Percentiles rank a stretch among this genome's conserved stretches.
phyloP scores from a whole-genome alignment of 2,113 vertebrate species.

The Zosterops japonicus region DNA sequence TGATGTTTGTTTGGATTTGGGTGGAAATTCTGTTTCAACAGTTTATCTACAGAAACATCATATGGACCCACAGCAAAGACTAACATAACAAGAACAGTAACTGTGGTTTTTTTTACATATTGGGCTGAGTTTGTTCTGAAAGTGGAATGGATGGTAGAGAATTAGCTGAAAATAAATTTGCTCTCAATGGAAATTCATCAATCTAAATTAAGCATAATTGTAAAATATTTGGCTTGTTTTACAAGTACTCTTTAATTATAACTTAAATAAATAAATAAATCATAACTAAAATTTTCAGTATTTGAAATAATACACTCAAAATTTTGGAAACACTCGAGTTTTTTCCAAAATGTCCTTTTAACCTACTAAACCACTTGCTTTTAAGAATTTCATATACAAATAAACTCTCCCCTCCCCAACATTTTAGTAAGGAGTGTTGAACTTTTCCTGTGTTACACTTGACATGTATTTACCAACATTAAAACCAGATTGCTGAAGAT shows the following conservation, averaged over 20 bases:
- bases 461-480: background rate
- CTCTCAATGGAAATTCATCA: background rate
- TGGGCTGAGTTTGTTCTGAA: background rate
- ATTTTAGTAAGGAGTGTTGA: background rate
- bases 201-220: background rate
- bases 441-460: background rate
- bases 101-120: background rate
- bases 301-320: background rate
- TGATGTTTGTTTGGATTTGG: background rate
- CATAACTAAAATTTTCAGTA: background rate
- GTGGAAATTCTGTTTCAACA: background rate
- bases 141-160: background rate
- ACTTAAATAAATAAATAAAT: background rate
- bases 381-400: background rate
- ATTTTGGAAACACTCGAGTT: background rate
- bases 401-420: accelerated
- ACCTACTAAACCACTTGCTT: background rate
- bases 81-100: background rate
- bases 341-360: background rate
- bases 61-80: background rate
- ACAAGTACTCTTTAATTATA: background rate
- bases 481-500: background rate
- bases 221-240: background rate
- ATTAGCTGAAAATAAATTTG: background rate
- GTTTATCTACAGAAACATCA: background rate